Evolutionary conservation across 2,888 invertebrate genomes (phyloP).

Genomic region (Litoditis marina): DNA sequence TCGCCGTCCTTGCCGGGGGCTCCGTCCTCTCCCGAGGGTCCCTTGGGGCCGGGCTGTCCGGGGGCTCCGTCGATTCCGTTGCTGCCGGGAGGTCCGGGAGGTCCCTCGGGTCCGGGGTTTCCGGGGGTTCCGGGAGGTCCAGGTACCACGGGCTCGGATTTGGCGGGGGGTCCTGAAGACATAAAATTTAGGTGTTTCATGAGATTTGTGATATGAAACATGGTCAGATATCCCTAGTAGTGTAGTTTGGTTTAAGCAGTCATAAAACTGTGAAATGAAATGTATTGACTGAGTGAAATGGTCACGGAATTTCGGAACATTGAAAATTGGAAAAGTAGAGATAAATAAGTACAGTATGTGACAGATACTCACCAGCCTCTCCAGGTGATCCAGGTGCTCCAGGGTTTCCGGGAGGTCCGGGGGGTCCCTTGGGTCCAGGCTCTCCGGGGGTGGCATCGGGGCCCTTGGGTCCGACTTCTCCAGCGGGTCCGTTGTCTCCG

Average conservation of each 20-base stretch:
- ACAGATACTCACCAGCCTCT: conserved; percentile 27
- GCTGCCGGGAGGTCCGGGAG: conserved; percentile 45
- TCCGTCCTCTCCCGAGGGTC: conserved; percentile 45
- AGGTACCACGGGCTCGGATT: conserved; percentile 44
- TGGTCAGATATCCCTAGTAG: too few species aligned
- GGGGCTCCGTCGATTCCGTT: conserved; percentile 46
- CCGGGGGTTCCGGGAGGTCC: conserved; percentile 46
- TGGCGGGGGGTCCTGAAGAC: conserved; percentile 31
- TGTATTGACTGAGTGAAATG: too few species aligned
- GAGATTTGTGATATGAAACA: too few species aligned
- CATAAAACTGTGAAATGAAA: too few species aligned
- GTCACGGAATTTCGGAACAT: too few species aligned
- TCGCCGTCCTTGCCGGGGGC: conserved; percentile 43
- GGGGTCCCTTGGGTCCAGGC: conserved; percentile 52
- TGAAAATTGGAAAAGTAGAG: too few species aligned
- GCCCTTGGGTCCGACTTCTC: conserved; percentile 47
- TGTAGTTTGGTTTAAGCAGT: too few species aligned
- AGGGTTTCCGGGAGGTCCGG: conserved; percentile 43
- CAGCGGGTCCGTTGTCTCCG: conserved; percentile 48
- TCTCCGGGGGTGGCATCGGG: conserved; percentile 49
- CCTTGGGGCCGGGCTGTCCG: conserved; percentile 44
- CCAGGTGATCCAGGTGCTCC: conserved; percentile 48
- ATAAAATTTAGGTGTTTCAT: background rate
- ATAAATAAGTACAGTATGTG: background rate
- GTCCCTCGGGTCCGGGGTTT: conserved; percentile 44